These are phyloP conservation scores for Megalopta genalis DNA, from an alignment of 1,140 invertebrate species.

Conservation along the genomic window DNA sequence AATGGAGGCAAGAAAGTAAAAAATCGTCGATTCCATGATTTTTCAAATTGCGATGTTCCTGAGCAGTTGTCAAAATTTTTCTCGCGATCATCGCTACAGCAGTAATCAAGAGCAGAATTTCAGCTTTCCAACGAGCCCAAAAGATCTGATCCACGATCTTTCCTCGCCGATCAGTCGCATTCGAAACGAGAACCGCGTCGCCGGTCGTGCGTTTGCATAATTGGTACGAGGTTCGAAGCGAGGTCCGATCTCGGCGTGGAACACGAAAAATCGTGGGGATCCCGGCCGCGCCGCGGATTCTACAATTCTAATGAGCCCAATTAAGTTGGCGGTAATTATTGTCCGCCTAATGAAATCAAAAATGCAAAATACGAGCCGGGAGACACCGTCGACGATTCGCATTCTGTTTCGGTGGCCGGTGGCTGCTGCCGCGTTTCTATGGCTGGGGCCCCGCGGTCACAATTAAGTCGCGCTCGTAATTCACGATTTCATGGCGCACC, in stretches of 20 bases:
- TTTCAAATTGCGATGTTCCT: too few relatives aligned
- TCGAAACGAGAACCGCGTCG: not conserved
- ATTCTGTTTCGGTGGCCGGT: too few relatives aligned
- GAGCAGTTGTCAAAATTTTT: too few relatives aligned
- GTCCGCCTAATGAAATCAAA: slow-evolving; percentile 19
- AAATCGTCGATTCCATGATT: too few relatives aligned
- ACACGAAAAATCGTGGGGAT: not conserved
- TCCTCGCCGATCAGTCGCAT: not conserved
- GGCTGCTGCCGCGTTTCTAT: not conserved
- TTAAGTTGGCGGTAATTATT: slow-evolving; percentile 12
- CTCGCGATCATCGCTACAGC: too few relatives aligned
- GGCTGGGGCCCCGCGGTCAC: not conserved
- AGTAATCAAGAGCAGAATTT: too few relatives aligned
- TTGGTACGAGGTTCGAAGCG: not conserved
- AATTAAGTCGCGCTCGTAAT: slow-evolving; percentile 29
- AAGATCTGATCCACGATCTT: too few relatives aligned
- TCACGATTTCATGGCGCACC: slow-evolving; percentile 12
- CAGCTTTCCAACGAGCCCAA: too few relatives aligned
- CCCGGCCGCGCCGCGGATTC: not conserved
- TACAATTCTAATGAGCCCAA: slow-evolving; percentile 9
- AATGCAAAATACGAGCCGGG: slow-evolving; percentile 10
- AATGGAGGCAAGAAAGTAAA: too few relatives aligned
- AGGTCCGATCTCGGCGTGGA: too few relatives aligned
- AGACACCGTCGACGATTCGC: not conserved
- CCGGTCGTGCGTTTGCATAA: not conserved